These are phyloP conservation scores for Thamnophis sirtalis DNA, from an alignment of 2,113 vertebrate genomes.

Conservation along the genomic window DNA sequence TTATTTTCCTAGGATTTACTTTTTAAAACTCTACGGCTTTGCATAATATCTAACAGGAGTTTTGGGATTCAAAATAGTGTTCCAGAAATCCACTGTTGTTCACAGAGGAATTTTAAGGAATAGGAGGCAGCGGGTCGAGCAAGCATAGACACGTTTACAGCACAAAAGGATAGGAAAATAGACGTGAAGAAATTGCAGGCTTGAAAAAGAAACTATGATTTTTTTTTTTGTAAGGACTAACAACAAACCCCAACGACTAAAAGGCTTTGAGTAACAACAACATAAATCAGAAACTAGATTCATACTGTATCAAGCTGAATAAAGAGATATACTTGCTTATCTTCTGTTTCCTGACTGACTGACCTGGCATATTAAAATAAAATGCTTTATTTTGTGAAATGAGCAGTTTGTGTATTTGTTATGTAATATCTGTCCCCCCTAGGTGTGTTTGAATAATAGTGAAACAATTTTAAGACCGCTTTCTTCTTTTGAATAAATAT, in stretches of 20 bases:
- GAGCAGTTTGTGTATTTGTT: background rate
- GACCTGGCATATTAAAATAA: background rate
- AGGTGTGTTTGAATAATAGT: background rate
- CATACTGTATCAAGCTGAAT: background rate
- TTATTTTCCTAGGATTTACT: background rate
- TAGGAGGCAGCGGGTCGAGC: background rate
- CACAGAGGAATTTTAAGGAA: slow-evolving; percentile 27
- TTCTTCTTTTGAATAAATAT: background rate
- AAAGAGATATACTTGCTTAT: accelerated
- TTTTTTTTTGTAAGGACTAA: background rate
- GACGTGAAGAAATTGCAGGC: background rate
- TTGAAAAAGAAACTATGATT: slow-evolving; percentile 25
- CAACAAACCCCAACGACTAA: slow-evolving; percentile 3
- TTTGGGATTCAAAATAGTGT: background rate
- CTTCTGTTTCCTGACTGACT: too few relatives aligned
- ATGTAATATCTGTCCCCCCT: too few relatives aligned
- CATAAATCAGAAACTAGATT: background rate
- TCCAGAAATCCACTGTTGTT: background rate
- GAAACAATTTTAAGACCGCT: background rate
- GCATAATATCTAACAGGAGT: background rate
- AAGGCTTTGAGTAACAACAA: background rate
- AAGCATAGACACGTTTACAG: slow-evolving; percentile 5
- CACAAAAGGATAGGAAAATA: slow-evolving; percentile 11
- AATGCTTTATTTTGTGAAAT: background rate
- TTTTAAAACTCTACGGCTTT: background rate